Evolutionary conservation across 2,113 vertebrate genomes (phyloP).

Genomic region (Alligator mississippiensis): DNA sequence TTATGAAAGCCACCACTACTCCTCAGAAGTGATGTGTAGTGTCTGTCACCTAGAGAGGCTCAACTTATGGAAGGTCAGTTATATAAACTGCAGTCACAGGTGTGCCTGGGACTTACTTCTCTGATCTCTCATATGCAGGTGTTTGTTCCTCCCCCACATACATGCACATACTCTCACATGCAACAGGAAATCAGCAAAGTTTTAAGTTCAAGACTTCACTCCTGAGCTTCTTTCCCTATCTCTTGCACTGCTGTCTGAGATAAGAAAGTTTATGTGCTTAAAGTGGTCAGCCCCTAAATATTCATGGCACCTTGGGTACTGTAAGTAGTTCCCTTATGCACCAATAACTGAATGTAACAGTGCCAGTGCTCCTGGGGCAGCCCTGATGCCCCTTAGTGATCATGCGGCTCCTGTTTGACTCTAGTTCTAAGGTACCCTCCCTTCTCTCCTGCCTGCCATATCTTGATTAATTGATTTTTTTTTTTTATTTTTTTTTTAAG

Average conservation of each 20-base stretch:
- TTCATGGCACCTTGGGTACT: not conserved
- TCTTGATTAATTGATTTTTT: too few relatives aligned
- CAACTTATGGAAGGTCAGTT: accelerated
- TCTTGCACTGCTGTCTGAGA: accelerated
- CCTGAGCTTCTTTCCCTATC: not conserved
- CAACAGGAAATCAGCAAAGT: not conserved
- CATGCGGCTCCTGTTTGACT: too few relatives aligned
- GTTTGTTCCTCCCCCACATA: not conserved
- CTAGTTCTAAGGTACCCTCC: too few relatives aligned
- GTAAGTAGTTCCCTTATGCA: not conserved
- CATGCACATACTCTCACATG: not conserved
- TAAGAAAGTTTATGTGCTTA: accelerated
- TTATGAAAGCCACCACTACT: not conserved
- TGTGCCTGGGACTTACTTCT: not conserved
- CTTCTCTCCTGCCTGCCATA: too few relatives aligned
- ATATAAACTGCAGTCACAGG: not conserved
- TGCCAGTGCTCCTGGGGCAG: too few relatives aligned
- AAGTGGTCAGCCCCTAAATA: not conserved
- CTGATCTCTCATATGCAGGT: accelerated
- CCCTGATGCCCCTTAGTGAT: too few relatives aligned
- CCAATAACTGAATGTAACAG: not conserved
- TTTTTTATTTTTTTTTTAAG: too few relatives aligned
- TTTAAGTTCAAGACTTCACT: too few relatives aligned
- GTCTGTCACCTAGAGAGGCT: not conserved
- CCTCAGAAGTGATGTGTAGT: not conserved